Evolutionary conservation across 2,888 invertebrate genomes (phyloP), one percentile per base, ranked within the genome.

Genomic region (Maniola hyperantus): DNA sequence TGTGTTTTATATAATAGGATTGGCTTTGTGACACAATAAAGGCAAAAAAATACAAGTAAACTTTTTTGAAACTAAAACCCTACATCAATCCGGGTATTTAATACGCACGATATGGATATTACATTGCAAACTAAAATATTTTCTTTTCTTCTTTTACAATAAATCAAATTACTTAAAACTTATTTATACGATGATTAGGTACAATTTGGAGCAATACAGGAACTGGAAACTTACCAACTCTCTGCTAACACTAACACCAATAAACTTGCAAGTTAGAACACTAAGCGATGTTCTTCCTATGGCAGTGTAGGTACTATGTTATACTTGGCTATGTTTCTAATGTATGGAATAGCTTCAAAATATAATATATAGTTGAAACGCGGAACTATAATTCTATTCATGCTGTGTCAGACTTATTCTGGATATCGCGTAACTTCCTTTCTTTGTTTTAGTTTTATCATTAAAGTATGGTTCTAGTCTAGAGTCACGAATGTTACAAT

Each of bases 311-410:
- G 11, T 44, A 44, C 44, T 11, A 44, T 13, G 10, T 44, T 44
- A 44, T 13, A 8, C 36, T 36, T 8, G 6, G 36, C 36, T 44
- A 13, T 13, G 13, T 33, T n/a, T 13, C 6, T 36, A 18, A 26
- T 54, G 36, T 54, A 8, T 18, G 54, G 36, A 34, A 15, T 34
- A 36, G 34, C 10, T 36, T 36, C 54, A 18, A 54, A n/a, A n/a
- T n/a, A 54, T 44, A 44, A 26, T 26, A 42, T 44, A 57, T 44
- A 58, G 26, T 44, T 58, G n/a, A 26, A 6, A 44, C 18, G 36
- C 18, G 54, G 54, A 54, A 54, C 54, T 54, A 54, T 54, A 26
- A 57, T 44, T 58, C 44, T 44, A 58, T 58, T 26, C 58, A 44
- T 44, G n/a, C 44, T 26, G 57, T 44, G 34, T 11, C 7, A 58